Conservation (phyloP, 2,797 vertebrate species). For the Dendrocincla fuliginosa region DNA sequence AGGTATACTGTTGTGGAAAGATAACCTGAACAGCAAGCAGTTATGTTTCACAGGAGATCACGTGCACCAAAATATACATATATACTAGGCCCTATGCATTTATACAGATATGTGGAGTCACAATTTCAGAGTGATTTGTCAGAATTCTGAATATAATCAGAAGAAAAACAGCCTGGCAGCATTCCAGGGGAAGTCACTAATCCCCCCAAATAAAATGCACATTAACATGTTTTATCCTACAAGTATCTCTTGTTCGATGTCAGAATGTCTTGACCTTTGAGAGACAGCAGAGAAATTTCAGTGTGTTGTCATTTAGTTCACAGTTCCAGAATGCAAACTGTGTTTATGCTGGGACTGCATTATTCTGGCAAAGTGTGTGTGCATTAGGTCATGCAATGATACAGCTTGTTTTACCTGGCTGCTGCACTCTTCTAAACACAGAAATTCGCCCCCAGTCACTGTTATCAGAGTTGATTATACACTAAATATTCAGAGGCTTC, state of each 20-base stretch:
- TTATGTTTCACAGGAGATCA: neutral
- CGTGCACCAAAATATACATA: neutral
- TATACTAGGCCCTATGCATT: neutral
- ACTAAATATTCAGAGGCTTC: constrained; percentile 55
- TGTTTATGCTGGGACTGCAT: neutral
- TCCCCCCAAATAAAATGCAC: neutral
- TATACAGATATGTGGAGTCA: neutral
- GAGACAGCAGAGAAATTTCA: neutral
- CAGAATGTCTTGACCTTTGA: neutral
- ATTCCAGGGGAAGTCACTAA: neutral
- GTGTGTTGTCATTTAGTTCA: neutral
- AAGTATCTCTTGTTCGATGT: neutral
- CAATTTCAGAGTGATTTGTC: neutral
- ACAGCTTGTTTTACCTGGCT: neutral
- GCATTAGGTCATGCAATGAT: neutral
- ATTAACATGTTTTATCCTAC: neutral
- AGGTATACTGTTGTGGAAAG: neutral
- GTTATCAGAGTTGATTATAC: constrained; percentile 53
- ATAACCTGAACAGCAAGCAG: neutral
- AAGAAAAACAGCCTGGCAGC: neutral
- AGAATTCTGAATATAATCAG: neutral
- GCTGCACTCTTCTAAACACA: neutral
- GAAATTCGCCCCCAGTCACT: neutral
- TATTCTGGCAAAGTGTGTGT: neutral
- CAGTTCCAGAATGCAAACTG: neutral